These are phyloP conservation scores for Caenorhabditis brenneri DNA, from an alignment of 1,140 invertebrate genomes.

Conservation along the genomic window DNA sequence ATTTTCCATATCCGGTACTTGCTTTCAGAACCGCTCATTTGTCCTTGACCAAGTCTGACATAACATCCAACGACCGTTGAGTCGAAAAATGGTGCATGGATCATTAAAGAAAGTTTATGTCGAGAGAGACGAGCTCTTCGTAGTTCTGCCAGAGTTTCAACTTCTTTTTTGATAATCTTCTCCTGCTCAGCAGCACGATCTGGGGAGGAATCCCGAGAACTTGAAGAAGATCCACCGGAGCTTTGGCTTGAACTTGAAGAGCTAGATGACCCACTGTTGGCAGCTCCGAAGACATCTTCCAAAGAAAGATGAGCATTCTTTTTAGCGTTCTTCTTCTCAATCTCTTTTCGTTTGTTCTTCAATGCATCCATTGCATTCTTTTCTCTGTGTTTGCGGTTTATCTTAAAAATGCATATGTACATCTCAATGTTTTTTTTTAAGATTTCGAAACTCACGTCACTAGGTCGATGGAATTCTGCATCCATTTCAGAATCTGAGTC, in stretches of 20 bases:
- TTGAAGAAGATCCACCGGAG: background rate
- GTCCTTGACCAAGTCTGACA: background rate
- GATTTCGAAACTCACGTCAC: constrained; percentile 61
- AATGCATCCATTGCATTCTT: constrained; percentile 27
- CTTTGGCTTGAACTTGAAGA: constrained; percentile 14
- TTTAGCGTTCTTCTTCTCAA: constrained; percentile 34
- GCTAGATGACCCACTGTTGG: background rate
- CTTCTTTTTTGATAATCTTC: background rate
- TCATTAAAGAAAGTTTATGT: constrained; percentile 1
- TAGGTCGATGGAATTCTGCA: constrained; percentile 64
- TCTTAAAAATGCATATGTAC: background rate
- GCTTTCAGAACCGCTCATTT: background rate
- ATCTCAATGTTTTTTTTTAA: background rate
- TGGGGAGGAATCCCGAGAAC: constrained; percentile 2
- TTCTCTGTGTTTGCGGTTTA: constrained; percentile 28
- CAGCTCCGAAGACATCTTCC: background rate
- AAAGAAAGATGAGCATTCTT: background rate
- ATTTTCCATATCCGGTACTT: constrained; percentile 27
- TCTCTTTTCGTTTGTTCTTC: constrained; percentile 2
- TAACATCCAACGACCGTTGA: constrained; percentile 21
- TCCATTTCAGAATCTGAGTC: constrained; percentile 58
- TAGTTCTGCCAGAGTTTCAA: background rate
- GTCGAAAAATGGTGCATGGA: constrained; percentile 9
- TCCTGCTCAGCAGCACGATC: background rate
- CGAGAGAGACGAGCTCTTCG: constrained; percentile 4